Evolutionary conservation across 2,888 invertebrate genomes (phyloP), one percentile per base, ranked within the genome.

Genomic region (Galerucella nymphaeae): DNA sequence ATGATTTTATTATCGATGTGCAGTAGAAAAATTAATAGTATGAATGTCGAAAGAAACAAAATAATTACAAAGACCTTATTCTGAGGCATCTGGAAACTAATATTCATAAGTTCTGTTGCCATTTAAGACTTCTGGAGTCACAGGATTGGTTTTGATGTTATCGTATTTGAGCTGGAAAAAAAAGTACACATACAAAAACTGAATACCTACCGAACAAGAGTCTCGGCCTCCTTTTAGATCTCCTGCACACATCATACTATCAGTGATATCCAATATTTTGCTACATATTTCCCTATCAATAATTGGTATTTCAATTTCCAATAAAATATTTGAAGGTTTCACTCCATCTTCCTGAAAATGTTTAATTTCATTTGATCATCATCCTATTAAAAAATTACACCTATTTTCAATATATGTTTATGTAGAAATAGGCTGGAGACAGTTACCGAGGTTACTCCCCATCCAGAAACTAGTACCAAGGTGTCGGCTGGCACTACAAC

Each of bases 181-280:
- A 23, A 1, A 23, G 23, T n/a, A n/a, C n/a, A n/a, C n/a, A 23
- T 23, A 23, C 1, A 23, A 30, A 30, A 30, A 9, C 8, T 38
- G 30, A 38, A 48, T 23, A 3, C 41, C 70, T 76, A 80, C 80
- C 75, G 79, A 77, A 69, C 82, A 82, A 16, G 81, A 70, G 65
- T 81, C 81, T 71, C 73, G 77, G 30, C 78, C 77, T 23, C 80
- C 80, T 66, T 73, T 74, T n/a, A 66, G 10, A 70, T 72, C 76
- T 9, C 80, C 81, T 30, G 82, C 82, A 70, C 82, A 82, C 23
- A 81, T 67, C 81, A 82, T 82, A 16, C 76, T 77, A 2, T 70
- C 70, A 2, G 80, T 80, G 48, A 82, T 74, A 20, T 30, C 18
- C 6, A 76, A 23, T 55, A 30, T 59, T 9, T 41, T 55, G 18